Base-by-base conservation (phyloP, 2,797 vertebrate species). In the Sparus aurata region DNA sequence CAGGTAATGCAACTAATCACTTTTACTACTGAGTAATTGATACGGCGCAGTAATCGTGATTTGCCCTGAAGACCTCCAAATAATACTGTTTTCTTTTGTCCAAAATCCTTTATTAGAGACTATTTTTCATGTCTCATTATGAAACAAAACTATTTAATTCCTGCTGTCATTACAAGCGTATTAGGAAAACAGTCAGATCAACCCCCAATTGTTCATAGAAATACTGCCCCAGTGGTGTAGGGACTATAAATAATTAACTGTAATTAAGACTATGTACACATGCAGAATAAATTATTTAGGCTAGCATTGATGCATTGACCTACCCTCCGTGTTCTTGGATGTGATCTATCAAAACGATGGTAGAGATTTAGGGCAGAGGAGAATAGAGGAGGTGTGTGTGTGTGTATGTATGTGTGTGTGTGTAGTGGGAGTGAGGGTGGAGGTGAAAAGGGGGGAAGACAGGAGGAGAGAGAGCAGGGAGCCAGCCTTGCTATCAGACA, bases 241-340 rank as follows among this genome's bases (percentile, higher is more conserved):
- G 64, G 71, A 25, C 66, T 82, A 89, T 94, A 80, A 93, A 94
- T 94, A 93, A 94, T 93, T 90, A 91, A 94, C 85, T 80, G 83
- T 92, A 94, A 95, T 94, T 94, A 93, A 94, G 92, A 89, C 82
- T 91, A 91, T 90, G 91, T 92, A 93, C 90, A 94, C 91, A 91
- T 89, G 85, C 90, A 89, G 86, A 86, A 93, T 93, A 10, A 92
- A 94, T 94, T 91, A 93, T 94, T 92, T 86, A 95, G 82, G 46
- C 84, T 70, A 76, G 80, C 89, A 81, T 80, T 92, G 91, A 93
- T 93, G 92, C 91, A 93, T 91, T 88, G 92, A 92, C 90, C 91
- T 92, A 85, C 77, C 86, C 85, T 80, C 67, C 78, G 79, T 89
- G 84, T 84, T 88, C 83, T 79, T 90, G 83, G 87, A 92, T 91